phyloP scores from a whole-genome alignment of 1,140 invertebrate genomes.

The Trachelipus rathkii region DNA sequence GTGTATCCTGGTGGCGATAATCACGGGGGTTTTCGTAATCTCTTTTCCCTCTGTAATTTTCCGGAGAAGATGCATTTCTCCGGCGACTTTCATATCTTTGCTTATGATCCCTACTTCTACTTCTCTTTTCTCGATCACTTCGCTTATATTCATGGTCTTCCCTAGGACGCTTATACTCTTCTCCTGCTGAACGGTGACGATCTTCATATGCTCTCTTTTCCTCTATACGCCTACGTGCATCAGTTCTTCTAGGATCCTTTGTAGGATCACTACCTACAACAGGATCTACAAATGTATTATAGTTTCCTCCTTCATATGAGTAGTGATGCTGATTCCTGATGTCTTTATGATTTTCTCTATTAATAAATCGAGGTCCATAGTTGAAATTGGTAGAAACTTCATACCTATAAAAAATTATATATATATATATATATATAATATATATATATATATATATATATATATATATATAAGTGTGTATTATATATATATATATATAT shows the following conservation, averaged over 20 bases:
- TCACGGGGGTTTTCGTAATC: slow-evolving; percentile 50
- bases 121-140: neutral
- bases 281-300: neutral
- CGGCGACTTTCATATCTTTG: slow-evolving; percentile 55
- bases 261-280: neutral
- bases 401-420: too few species aligned
- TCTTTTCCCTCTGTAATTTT: slow-evolving; percentile 48
- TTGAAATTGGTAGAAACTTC: too few species aligned
- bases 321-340: neutral
- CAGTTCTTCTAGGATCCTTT: neutral
- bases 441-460: too few species aligned
- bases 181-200: neutral
- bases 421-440: too few species aligned
- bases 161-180: neutral
- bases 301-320: neutral
- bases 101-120: slow-evolving; percentile 55
- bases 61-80: slow-evolving; percentile 50
- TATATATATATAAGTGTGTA: too few species aligned
- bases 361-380: too few species aligned
- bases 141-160: neutral
- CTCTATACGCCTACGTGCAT: neutral
- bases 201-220: neutral
- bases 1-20: slow-evolving; percentile 50
- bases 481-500: too few species aligned
- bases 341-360: neutral